A percentile compares a stretch with the other conserved stretches of the same genome.
phyloP scores from a whole-genome alignment of 2,888 invertebrate species.

The Eupithecia exiguata region DNA sequence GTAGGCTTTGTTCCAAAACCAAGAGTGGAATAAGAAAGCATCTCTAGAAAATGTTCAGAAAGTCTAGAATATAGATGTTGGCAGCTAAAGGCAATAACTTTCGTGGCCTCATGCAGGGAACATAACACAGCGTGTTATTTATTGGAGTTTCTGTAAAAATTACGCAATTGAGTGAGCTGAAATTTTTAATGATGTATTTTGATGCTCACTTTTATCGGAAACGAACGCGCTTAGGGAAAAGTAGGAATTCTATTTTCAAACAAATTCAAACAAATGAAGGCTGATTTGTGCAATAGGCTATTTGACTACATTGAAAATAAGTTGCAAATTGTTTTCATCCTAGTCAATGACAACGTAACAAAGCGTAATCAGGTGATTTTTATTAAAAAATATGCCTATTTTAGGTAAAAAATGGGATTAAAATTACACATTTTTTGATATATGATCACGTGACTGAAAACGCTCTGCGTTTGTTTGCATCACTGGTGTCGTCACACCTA shows the following conservation, averaged over 20 bases:
- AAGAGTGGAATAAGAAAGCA: not conserved
- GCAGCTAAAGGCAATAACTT: not conserved
- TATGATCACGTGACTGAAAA: too few relatives aligned
- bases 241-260: not conserved
- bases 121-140: not conserved
- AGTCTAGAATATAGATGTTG: constrained; percentile 17
- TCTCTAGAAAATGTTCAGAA: not conserved
- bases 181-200: not conserved
- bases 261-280: not conserved
- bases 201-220: not conserved
- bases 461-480: too few relatives aligned
- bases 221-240: not conserved
- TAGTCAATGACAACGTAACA: too few relatives aligned
- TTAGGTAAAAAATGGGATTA: too few relatives aligned
- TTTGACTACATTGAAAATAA: too few relatives aligned
- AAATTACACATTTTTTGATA: too few relatives aligned
- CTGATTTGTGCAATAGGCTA: too few relatives aligned
- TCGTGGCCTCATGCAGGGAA: not conserved
- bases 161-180: not conserved
- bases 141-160: not conserved
- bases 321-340: too few relatives aligned
- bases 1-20: constrained; percentile 28
- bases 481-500: too few relatives aligned
- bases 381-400: too few relatives aligned
- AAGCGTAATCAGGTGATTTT: too few relatives aligned